Conservation (phyloP, 2,797 vertebrate species). For the Iguana delicatissima region DNA sequence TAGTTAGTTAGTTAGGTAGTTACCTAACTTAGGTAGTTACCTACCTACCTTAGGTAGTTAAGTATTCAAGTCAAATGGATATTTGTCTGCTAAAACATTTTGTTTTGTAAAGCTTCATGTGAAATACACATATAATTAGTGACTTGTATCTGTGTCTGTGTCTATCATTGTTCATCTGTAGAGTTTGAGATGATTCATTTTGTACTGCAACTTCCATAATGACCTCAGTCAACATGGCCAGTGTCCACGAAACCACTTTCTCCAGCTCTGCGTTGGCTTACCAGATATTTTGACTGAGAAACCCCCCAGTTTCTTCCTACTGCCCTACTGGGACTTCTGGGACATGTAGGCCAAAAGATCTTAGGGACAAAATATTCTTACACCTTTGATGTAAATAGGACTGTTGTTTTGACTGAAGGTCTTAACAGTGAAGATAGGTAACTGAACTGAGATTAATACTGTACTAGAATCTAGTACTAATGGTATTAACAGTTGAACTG, state of each 20-base stretch:
- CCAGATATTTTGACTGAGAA: not conserved
- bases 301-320: not conserved
- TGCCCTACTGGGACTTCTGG: not conserved
- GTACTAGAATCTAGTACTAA: constrained; percentile 66
- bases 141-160: too few relatives aligned
- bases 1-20: too few relatives aligned
- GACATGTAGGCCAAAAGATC: not conserved
- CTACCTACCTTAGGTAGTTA: too few relatives aligned
- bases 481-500: constrained; percentile 45
- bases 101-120: not conserved
- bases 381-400: not conserved
- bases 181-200: too few relatives aligned
- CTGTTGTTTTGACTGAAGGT: not conserved
- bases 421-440: not conserved
- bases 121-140: not conserved
- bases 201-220: too few relatives aligned
- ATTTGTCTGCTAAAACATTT: not conserved
- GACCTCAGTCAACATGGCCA: too few relatives aligned
- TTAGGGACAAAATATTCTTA: not conserved
- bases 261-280: not conserved
- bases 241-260: too few relatives aligned
- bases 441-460: constrained; percentile 57
- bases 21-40: too few relatives aligned
- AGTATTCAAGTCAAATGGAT: not conserved
- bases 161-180: not conserved